Percentiles rank a stretch among this genome's conserved stretches.
phyloP scores from a whole-genome alignment of 2,113 vertebrate species.

The Gadus macrocephalus region DNA sequence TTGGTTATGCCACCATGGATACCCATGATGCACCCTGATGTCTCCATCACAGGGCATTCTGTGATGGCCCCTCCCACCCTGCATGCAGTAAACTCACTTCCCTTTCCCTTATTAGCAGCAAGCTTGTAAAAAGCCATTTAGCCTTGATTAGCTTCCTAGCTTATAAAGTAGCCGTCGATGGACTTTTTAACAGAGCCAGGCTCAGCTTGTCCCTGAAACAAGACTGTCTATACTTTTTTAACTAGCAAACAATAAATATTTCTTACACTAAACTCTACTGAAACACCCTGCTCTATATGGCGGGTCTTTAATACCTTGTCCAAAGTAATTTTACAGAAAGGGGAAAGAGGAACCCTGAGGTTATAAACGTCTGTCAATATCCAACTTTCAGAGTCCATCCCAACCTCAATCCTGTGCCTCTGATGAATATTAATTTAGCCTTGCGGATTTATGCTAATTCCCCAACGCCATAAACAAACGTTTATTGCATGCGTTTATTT shows the following conservation, averaged over 20 bases:
- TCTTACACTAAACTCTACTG: constrained; percentile 4
- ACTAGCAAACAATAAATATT: constrained; percentile 59
- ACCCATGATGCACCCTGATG: not conserved
- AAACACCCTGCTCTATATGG: constrained; percentile 9
- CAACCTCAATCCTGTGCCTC: constrained; percentile 5
- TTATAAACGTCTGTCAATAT: constrained; percentile 2
- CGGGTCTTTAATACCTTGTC: constrained; percentile 10
- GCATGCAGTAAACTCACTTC: constrained; percentile 66
- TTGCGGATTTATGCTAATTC: constrained; percentile 51
- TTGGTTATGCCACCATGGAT: not conserved
- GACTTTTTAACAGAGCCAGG: constrained; percentile 15
- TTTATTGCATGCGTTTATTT: constrained; percentile 35
- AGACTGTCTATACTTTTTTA: constrained; percentile 54
- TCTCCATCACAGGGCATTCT: not conserved
- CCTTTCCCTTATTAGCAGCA: constrained; percentile 74
- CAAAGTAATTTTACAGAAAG: not conserved
- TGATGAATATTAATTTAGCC: constrained; percentile 43
- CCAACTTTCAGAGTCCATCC: not conserved
- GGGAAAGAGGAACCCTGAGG: constrained; percentile 39
- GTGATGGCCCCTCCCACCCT: constrained; percentile 24
- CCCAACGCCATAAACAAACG: constrained; percentile 40
- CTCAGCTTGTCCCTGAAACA: constrained; percentile 39
- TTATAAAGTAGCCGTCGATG: constrained; percentile 72
- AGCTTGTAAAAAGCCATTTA: constrained; percentile 88
- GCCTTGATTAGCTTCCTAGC: constrained; percentile 80